Percentiles rank a stretch among this genome's conserved stretches.
Conservation (phyloP, 2,888 invertebrate species). For the Lasioglossum morio region DNA sequence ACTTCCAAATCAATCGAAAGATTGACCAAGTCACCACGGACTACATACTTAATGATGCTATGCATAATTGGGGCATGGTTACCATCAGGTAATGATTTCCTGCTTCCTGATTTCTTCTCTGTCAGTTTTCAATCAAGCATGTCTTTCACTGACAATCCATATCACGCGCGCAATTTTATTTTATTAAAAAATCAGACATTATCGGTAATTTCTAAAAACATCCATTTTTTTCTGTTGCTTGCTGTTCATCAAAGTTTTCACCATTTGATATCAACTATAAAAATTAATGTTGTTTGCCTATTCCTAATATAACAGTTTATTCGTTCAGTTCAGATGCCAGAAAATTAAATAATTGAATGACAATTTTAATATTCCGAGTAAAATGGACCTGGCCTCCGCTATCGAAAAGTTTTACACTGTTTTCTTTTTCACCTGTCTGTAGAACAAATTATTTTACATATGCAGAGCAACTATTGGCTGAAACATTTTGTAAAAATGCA, state of each 20-base stretch:
- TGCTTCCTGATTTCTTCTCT: neutral
- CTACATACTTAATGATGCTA: conserved; percentile 85
- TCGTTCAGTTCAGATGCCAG: neutral
- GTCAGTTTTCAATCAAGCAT: neutral
- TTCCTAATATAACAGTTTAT: neutral
- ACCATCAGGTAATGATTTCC: conserved; percentile 88
- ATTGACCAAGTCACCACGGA: conserved; percentile 89
- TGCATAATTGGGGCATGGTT: conserved; percentile 98
- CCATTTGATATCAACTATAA: neutral
- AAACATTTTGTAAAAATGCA: neutral
- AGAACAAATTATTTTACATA: neutral
- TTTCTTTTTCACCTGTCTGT: neutral
- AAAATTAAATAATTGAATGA: neutral
- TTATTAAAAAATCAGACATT: neutral
- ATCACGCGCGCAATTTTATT: too few relatives aligned
- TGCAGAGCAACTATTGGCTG: neutral
- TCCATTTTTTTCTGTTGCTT: neutral
- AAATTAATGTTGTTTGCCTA: neutral
- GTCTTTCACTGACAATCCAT: too few relatives aligned
- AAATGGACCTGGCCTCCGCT: neutral
- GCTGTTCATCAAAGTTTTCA: neutral
- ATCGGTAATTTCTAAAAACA: neutral
- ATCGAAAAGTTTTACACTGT: neutral
- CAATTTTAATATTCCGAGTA: neutral
- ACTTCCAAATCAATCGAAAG: conserved; percentile 85